A percentile compares a stretch with the other conserved stretches of the same genome.
phyloP scores from a whole-genome alignment of 2,113 vertebrate species.

The Globicephala melas region DNA sequence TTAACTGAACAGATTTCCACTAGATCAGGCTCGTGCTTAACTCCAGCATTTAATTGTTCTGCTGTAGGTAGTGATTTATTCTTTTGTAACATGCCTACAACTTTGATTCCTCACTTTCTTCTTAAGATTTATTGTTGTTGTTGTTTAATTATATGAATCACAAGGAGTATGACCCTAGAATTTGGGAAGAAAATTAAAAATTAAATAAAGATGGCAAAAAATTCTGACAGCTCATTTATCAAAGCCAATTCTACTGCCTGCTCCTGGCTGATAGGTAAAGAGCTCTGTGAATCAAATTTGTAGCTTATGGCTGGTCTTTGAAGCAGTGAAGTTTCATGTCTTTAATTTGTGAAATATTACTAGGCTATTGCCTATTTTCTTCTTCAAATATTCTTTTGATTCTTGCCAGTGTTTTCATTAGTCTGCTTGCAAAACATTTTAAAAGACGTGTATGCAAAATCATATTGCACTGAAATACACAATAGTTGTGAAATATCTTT shows the following conservation, averaged over 20 bases:
- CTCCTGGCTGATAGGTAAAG: neutral
- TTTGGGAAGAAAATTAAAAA: slow-evolving; percentile 59
- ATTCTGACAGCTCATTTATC: neutral
- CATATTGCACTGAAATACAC: neutral
- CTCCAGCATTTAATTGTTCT: no score
- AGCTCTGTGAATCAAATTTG: neutral
- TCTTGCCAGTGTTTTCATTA: neutral
- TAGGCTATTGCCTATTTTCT: neutral
- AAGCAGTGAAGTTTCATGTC: neutral
- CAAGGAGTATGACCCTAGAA: neutral
- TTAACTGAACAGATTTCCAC: neutral
- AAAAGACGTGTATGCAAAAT: neutral
- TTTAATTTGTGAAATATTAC: neutral
- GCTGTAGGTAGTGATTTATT: neutral
- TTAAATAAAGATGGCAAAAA: neutral
- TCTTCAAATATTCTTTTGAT: neutral
- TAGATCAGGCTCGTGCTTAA: neutral
- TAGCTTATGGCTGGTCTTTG: neutral
- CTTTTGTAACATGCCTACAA: neutral
- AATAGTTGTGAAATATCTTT: neutral
- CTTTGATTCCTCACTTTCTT: neutral
- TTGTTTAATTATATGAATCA: slow-evolving; percentile 55
- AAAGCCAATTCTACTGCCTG: neutral
- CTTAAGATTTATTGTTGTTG: neutral
- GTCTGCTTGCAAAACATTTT: neutral